These are phyloP conservation scores for Petaurus breviceps DNA, from an alignment of 2,113 vertebrate species.

Conservation along the genomic window DNA sequence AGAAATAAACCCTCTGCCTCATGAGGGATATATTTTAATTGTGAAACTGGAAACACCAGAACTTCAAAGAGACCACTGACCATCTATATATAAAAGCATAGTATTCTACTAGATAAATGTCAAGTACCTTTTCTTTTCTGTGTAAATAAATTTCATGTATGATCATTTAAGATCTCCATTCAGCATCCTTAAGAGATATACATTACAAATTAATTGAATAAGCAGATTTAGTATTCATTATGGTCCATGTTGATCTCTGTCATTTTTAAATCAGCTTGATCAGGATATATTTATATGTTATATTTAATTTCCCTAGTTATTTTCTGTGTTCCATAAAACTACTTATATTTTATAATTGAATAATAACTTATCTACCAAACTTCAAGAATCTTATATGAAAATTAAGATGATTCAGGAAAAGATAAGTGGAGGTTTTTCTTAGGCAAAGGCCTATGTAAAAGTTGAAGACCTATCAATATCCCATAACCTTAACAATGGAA, in stretches of 20 bases:
- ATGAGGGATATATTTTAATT: neutral
- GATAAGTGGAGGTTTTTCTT: neutral
- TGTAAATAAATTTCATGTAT: neutral
- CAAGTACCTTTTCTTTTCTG: neutral
- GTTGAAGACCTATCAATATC: conserved; percentile 9
- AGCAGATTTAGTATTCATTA: neutral
- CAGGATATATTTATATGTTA: neutral
- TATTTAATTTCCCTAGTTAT: neutral
- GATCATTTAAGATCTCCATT: neutral
- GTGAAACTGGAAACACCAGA: neutral
- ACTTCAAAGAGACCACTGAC: neutral
- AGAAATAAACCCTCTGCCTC: neutral
- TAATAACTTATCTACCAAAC: neutral
- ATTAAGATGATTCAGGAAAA: conserved; percentile 42
- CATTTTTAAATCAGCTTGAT: neutral
- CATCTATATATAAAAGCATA: neutral
- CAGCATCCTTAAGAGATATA: neutral
- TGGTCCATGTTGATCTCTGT: neutral
- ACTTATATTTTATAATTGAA: neutral
- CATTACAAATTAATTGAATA: neutral
- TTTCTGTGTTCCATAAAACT: neutral
- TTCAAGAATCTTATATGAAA: neutral
- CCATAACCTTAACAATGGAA: neutral
- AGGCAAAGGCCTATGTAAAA: conserved; percentile 5
- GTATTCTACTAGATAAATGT: neutral